Base-by-base conservation (phyloP, 1,140 invertebrate genomes). In the Platyscapa corneri region DNA sequence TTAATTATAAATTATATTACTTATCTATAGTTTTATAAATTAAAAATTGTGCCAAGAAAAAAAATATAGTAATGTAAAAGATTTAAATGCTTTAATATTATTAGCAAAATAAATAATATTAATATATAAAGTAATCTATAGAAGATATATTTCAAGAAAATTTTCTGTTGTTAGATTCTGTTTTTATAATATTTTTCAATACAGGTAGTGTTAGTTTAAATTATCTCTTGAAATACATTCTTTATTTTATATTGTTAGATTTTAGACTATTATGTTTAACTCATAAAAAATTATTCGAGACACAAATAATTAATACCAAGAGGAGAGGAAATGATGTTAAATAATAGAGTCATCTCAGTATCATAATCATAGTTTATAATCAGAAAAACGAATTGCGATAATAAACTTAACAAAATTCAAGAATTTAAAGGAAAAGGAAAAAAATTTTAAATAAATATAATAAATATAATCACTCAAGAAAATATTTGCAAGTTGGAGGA, bases 291-390 rank as follows among this genome's bases (percentile, higher is more conserved):
- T 78, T 56, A 79, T 56, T 53, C 18, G 34, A 56, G 27, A 42
- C n/a, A 74, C 3, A 37, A 34, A 64, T 64, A 79, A 60, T 32
- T 20, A 56, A 60, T 60, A 53, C 16, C 23, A n/a, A 60, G 32
- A 60, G 80, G 37, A 74, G 42, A 85, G 70, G n/a, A 84, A 67
- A 77, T 46, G 70, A 18, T 85, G 83, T 85, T 72, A 85, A 80
- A 85, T 42, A 67, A 72, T 80, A 85, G n/a, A n/a, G 23, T 85
- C 67, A 80, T 80, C 37, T 74, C 46, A 64, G 67, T 70, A 64
- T 85, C 77, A 64, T 80, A 80, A 80, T 85, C 77, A 74, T 80
- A 79, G 79, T 32, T 74, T 65, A 80, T 27, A 74, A 85, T 60
- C 34, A 74, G 60, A 72, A 79, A 64, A 75, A 37, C 56, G 10